These are phyloP conservation scores for Plebejus argus DNA, from an alignment of 2,888 invertebrate species.

Conservation along the genomic window DNA sequence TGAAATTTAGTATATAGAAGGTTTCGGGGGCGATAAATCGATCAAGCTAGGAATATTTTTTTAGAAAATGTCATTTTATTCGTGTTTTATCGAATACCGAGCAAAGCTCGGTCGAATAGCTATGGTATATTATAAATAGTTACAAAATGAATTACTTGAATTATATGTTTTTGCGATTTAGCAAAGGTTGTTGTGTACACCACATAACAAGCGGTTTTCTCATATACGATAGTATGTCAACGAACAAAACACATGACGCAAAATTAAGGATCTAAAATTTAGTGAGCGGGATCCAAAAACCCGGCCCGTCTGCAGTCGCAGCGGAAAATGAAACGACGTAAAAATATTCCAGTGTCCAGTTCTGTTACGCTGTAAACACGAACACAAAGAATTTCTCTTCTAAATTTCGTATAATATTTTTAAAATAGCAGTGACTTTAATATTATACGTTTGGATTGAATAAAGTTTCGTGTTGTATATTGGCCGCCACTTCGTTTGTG, in stretches of 20 bases:
- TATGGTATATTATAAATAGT: too few species aligned
- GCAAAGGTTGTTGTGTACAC: too few species aligned
- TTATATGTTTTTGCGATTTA: too few species aligned
- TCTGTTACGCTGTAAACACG: constrained; percentile 17
- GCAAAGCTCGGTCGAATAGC: too few species aligned
- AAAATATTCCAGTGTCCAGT: constrained; percentile 25
- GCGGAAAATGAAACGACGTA: constrained; percentile 20
- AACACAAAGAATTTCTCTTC: not conserved
- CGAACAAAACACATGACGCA: not conserved
- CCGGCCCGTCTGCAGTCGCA: not conserved
- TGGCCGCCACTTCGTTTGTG: too few species aligned
- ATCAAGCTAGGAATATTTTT: too few species aligned
- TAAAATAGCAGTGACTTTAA: constrained; percentile 6
- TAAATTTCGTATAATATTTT: constrained; percentile 21
- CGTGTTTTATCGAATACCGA: too few species aligned
- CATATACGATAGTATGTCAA: not conserved
- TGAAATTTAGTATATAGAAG: too few species aligned
- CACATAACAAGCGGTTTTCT: not conserved
- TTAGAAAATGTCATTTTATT: too few species aligned
- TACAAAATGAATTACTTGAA: too few species aligned
- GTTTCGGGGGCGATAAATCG: too few species aligned
- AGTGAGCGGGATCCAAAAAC: constrained; percentile 15
- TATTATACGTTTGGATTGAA: not conserved
- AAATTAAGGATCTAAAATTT: constrained; percentile 18
- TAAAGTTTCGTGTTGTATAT: not conserved